Evolutionary conservation across 2,888 invertebrate species (phyloP).

Genomic region (Ectemnius cavifrons): DNA sequence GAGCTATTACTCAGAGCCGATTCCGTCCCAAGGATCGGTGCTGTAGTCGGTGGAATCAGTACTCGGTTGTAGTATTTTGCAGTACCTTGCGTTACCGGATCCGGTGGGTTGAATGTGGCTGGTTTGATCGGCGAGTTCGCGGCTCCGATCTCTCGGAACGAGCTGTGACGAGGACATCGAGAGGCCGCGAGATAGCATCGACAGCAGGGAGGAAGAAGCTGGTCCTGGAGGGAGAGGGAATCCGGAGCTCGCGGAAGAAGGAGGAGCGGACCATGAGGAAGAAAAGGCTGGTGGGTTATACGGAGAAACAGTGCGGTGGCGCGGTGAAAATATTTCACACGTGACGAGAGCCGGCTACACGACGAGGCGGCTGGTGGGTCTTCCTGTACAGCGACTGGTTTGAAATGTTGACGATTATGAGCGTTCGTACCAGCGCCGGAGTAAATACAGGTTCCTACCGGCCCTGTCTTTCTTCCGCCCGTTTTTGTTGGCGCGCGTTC

Average conservation of each 20-base stretch:
- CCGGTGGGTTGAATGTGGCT: no score
- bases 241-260: constrained; percentile 2
- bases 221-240: not conserved
- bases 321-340: constrained; percentile 60
- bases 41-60: no score
- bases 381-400: constrained; percentile 52
- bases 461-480: constrained; percentile 11
- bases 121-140: no score
- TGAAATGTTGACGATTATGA: constrained; percentile 58
- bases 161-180: no score
- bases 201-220: no score
- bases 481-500: constrained; percentile 2
- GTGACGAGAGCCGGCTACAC: constrained; percentile 48
- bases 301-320: constrained; percentile 33
- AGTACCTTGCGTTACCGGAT: no score
- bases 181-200: no score
- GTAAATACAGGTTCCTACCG: constrained; percentile 20
- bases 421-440: constrained; percentile 20
- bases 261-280: constrained; percentile 4
- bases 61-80: no score
- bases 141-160: no score
- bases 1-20: no score
- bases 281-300: constrained; percentile 2
- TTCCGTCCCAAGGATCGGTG: no score
- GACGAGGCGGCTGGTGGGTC: constrained; percentile 28